A percentile compares a stretch with the other conserved stretches of the same genome.
Evolutionary conservation across 2,797 vertebrate genomes (phyloP).

Genomic region (Sternotherus odoratus): DNA sequence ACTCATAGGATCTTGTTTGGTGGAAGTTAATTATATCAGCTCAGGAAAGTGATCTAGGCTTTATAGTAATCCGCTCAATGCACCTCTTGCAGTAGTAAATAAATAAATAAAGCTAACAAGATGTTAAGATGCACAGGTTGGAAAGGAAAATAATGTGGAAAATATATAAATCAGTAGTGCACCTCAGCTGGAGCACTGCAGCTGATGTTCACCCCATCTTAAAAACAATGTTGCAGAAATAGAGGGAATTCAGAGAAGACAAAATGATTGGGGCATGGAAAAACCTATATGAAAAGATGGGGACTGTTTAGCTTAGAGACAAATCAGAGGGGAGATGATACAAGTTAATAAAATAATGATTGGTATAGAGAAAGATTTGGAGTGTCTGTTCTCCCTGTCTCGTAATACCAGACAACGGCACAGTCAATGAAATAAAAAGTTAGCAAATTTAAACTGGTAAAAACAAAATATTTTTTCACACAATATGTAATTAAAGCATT

Average conservation of each 20-base stretch:
- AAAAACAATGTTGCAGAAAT: neutral
- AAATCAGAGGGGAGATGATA: neutral
- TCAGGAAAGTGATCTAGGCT: neutral
- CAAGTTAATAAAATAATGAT: neutral
- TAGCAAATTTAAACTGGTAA: neutral
- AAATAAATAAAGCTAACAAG: neutral
- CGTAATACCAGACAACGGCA: neutral
- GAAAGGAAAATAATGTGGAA: neutral
- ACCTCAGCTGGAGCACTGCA: neutral
- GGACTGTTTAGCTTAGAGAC: neutral
- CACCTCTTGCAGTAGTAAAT: neutral
- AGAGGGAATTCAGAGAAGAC: neutral
- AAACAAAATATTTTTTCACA: neutral
- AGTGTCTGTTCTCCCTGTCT: rapidly evolving
- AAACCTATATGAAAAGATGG: neutral
- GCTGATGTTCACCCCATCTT: neutral
- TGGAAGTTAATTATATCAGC: rapidly evolving
- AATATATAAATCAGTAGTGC: neutral
- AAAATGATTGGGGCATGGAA: neutral
- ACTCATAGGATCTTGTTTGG: neutral
- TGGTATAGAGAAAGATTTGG: rapidly evolving
- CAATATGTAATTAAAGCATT: rapidly evolving
- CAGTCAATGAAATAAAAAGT: neutral
- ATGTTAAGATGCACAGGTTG: neutral
- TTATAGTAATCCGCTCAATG: rapidly evolving